Conservation (phyloP, 2,797 vertebrate genomes). For the Paramormyrops hopkinsi region DNA sequence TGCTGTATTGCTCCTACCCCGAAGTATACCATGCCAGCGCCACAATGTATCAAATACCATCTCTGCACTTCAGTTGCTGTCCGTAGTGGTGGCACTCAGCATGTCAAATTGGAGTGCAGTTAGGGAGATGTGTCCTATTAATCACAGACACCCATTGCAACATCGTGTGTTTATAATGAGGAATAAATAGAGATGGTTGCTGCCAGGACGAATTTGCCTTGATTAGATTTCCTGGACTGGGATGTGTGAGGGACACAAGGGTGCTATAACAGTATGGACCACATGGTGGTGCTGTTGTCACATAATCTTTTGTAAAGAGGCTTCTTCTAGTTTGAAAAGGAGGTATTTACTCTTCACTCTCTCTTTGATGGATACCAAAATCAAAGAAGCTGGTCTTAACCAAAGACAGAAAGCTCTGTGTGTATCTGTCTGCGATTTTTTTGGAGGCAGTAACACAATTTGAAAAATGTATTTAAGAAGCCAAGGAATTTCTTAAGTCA, state of each 20-base stretch:
- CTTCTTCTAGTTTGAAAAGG: constrained; percentile 25
- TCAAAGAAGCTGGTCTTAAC: constrained; percentile 34
- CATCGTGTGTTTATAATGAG: constrained; percentile 42
- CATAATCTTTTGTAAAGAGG: constrained; percentile 29
- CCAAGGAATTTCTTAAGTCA: background rate
- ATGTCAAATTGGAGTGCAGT: constrained; percentile 58
- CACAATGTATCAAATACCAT: background rate
- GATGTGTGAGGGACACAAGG: background rate
- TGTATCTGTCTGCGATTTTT: constrained; percentile 32
- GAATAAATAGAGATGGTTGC: constrained; percentile 50
- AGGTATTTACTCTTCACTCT: constrained; percentile 35
- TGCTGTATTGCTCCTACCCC: background rate
- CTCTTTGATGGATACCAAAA: constrained; percentile 53
- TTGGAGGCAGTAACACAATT: constrained; percentile 20
- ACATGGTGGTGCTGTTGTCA: constrained; percentile 65
- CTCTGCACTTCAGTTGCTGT: background rate
- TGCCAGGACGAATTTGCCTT: constrained; percentile 46
- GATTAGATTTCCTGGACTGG: constrained; percentile 48
- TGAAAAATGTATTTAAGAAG: background rate
- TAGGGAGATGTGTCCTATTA: constrained; percentile 54
- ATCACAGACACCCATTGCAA: constrained; percentile 42
- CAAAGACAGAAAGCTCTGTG: constrained; percentile 17
- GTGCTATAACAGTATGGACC: constrained; percentile 43
- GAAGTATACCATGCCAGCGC: background rate
- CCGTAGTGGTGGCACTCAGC: constrained; percentile 40